Conservation (phyloP, 2,113 vertebrate species). For the Electrona antarctica region DNA sequence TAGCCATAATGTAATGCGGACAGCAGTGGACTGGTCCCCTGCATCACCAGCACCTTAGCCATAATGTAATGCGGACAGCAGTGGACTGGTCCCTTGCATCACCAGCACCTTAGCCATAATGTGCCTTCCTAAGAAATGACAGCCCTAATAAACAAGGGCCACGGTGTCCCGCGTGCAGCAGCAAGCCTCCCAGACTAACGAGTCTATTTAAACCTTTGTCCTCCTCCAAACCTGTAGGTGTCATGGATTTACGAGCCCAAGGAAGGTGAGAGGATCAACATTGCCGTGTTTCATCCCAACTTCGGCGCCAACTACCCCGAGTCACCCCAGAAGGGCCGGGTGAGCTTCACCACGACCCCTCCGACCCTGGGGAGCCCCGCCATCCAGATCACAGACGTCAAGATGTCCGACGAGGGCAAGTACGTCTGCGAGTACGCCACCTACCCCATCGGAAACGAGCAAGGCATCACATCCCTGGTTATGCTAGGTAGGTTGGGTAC, state of each 20-base stretch:
- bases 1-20: no score
- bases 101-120: no score
- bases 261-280: slow-evolving; percentile 61
- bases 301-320: slow-evolving; percentile 78
- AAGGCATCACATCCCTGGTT: slow-evolving; percentile 78
- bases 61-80: neutral
- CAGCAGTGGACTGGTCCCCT: no score
- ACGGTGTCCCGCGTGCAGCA: slow-evolving; percentile 9
- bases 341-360: slow-evolving; percentile 61
- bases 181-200: neutral
- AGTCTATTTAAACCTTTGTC: slow-evolving; percentile 1
- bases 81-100: no score
- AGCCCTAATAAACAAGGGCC: slow-evolving; percentile 25
- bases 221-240: slow-evolving; percentile 67
- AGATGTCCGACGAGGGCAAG: slow-evolving; percentile 81
- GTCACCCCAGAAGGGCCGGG: slow-evolving; percentile 59
- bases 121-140: no score
- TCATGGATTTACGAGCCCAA: slow-evolving; percentile 81
- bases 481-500: slow-evolving; percentile 79
- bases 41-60: no score
- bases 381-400: slow-evolving; percentile 76
- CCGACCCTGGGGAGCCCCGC: slow-evolving; percentile 74
- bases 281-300: slow-evolving; percentile 82
- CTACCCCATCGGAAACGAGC: slow-evolving; percentile 84
- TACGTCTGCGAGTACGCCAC: slow-evolving; percentile 88